Evolutionary conservation across 1,140 invertebrate genomes (phyloP), one percentile per base, ranked within the genome.

Genomic region (Hetaerina americana): DNA sequence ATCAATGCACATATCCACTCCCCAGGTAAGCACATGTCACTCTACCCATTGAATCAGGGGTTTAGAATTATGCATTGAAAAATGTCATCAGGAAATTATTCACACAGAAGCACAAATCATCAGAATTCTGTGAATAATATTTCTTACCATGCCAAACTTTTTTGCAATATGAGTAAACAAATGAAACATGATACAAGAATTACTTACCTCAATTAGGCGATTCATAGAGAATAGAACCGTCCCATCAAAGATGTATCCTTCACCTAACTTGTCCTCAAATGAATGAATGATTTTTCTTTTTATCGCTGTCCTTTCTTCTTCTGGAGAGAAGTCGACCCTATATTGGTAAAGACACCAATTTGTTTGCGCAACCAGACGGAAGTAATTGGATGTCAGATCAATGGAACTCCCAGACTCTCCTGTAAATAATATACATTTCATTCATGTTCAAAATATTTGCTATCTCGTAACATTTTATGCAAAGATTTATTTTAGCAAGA

Each of bases 201-300:
- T n/a, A 5, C 2, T 57, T 57, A 57, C 40, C 40, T 57, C 40
- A 18, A 18, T 12, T 57, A 57, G 22, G 15, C 40, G 15, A n/a
- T 57, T 57, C 10, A 12, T 57, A n/a, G 40, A 18, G 22, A 57
- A 71, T 12, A 71, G 10, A 6, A 67, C 66, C 15, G 70, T 66
- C 6, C 70, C 70, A 67, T 71, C 70, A 67, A 71, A 71, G 18
- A 71, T 66, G 24, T 71, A 71, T 8, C 10, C 31, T 22, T 29
- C 66, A 25, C 70, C 70, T 15, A 26, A 24, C 24, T 66, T 71
- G 22, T 26, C 12, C 10, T 26, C 70, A 22, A 24, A 24, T 26
- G 25, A 18, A 24, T 24, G 24, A 3, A 68, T 2, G 12, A 68
- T 68, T 26, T 22, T 29, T 27, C 66, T 24, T 15, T 29, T 26